These are phyloP conservation scores for Chlorospingus flavigularis DNA, from an alignment of 2,797 vertebrate genomes.

Conservation along the genomic window DNA sequence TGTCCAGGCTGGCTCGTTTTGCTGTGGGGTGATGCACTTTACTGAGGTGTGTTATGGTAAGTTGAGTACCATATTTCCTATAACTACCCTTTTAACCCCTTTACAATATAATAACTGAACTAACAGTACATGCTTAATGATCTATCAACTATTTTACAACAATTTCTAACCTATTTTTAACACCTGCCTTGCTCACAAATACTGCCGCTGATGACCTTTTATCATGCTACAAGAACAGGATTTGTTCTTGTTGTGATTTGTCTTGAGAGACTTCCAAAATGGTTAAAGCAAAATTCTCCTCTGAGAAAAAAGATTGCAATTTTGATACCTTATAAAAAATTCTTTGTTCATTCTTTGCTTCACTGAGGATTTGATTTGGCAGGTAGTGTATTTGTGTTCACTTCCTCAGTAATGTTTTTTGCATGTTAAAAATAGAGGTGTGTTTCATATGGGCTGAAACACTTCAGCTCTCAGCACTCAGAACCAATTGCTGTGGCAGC, in stretches of 20 bases:
- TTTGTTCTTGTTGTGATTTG: background rate
- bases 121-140: background rate
- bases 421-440: background rate
- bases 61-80: no score
- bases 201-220: background rate
- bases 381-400: background rate
- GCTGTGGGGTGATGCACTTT: no score
- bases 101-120: background rate
- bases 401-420: background rate
- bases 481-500: slow-evolving; percentile 1
- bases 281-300: background rate
- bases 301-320: background rate
- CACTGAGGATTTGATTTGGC: background rate
- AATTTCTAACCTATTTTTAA: background rate
- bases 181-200: background rate
- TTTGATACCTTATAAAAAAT: background rate
- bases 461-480: background rate
- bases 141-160: background rate
- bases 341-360: background rate
- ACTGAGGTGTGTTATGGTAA: no score
- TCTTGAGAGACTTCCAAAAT: background rate
- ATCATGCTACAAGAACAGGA: background rate
- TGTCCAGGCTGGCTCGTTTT: no score
- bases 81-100: no score
- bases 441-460: background rate